phyloP scores from a whole-genome alignment of 1,140 invertebrate genomes.

The Drosophila varians region DNA sequence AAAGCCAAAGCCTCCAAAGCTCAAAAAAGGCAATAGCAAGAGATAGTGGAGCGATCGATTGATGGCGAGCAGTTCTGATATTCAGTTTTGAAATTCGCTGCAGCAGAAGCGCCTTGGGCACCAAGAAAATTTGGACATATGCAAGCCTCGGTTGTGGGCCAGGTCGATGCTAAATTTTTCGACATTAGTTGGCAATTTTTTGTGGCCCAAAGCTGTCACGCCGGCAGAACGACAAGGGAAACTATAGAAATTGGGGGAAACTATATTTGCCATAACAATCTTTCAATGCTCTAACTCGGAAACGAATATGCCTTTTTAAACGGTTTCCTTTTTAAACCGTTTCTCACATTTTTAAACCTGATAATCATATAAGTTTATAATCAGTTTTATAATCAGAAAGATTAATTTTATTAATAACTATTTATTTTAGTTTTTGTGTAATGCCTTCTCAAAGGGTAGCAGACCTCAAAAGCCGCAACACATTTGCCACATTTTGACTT shows the following conservation, averaged over 20 bases:
- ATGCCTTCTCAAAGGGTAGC: neutral
- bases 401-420: too few relatives aligned
- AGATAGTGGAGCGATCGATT: slow-evolving; percentile 33
- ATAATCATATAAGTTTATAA: neutral
- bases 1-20: slow-evolving; percentile 11
- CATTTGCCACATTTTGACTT: slow-evolving; percentile 72
- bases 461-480: slow-evolving; percentile 42
- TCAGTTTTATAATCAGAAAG: too few relatives aligned
- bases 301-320: too few relatives aligned
- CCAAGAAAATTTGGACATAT: slow-evolving; percentile 55
- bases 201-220: slow-evolving; percentile 73
- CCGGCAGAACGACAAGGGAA: slow-evolving; percentile 35
- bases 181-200: slow-evolving; percentile 67
- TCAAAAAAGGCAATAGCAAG: slow-evolving; percentile 9
- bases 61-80: slow-evolving; percentile 52
- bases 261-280: neutral
- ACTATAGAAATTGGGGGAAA: slow-evolving; percentile 11
- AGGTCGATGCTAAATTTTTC: slow-evolving; percentile 61
- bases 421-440: neutral
- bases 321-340: neutral
- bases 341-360: neutral
- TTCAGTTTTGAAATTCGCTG: slow-evolving; percentile 62
- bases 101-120: slow-evolving; percentile 68
- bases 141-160: slow-evolving; percentile 32
- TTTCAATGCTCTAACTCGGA: neutral